Conservation (phyloP, 35 echinoderm and acorn worm species). For the Chiridota heheva region DNA sequence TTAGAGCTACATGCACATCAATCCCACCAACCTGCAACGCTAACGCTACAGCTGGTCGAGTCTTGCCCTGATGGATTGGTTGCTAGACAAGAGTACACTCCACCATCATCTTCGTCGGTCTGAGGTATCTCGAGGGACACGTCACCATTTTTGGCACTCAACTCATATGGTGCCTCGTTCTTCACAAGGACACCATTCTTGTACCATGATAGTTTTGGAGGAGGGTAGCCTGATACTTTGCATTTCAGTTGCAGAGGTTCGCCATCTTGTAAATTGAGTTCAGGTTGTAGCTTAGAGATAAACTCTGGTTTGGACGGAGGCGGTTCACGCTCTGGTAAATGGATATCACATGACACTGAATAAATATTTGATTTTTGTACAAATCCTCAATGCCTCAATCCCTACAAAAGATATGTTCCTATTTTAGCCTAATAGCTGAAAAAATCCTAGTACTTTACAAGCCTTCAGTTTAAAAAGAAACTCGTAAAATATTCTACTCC, state of each 20-base stretch:
- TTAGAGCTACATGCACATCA: too few species aligned
- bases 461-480: too few species aligned
- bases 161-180: constrained; percentile 43
- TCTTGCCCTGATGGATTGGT: constrained; percentile 42
- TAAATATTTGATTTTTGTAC: too few species aligned
- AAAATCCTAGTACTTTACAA: too few species aligned
- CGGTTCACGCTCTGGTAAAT: too few species aligned
- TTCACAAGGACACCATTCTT: constrained; percentile 28
- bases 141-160: constrained; percentile 27
- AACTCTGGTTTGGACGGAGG: constrained; percentile 32
- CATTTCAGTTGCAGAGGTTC: constrained; percentile 45
- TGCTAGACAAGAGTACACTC: constrained; percentile 28
- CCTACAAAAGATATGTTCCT: too few species aligned
- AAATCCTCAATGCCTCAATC: too few species aligned
- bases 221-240: constrained; percentile 42
- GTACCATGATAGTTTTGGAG: constrained; percentile 38
- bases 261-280: constrained; percentile 34
- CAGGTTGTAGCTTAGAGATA: constrained; percentile 31
- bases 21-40: constrained; percentile 43
- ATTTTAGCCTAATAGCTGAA: too few species aligned
- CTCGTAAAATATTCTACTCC: too few species aligned
- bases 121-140: constrained; percentile 24
- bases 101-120: constrained; percentile 28
- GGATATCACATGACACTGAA: too few species aligned
- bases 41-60: constrained; percentile 14